Evolutionary conservation across 2,113 vertebrate genomes (phyloP).

Genomic region (Saguinus midas): DNA sequence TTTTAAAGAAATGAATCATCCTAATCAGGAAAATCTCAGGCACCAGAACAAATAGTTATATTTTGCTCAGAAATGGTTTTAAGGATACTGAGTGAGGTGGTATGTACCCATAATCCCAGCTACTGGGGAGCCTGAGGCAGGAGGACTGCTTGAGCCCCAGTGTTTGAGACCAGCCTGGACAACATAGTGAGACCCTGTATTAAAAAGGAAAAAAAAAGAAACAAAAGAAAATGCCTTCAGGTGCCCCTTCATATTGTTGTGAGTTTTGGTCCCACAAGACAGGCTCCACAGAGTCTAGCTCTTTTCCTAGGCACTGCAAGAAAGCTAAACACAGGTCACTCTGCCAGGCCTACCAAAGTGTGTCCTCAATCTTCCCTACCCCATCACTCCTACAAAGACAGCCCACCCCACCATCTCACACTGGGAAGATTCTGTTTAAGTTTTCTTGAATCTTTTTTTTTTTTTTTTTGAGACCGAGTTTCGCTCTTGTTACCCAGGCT

Average conservation of each 20-base stretch:
- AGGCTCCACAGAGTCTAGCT: background rate
- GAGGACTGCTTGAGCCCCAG: background rate
- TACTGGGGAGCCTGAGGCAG: background rate
- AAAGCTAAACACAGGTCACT: background rate
- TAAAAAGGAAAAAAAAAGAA: background rate
- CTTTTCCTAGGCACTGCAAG: background rate
- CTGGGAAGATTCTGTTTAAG: background rate
- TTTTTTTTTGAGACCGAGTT: no score
- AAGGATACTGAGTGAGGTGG: background rate
- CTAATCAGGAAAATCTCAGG: background rate
- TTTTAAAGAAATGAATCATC: background rate
- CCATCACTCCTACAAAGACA: background rate
- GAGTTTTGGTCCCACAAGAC: background rate
- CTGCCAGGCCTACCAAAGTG: background rate
- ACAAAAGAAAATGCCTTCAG: background rate
- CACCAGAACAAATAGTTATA: background rate
- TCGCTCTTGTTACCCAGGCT: no score
- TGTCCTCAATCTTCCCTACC: background rate
- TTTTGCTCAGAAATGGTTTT: background rate
- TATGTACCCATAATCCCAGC: background rate
- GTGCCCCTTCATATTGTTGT: background rate
- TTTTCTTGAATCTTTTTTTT: slow-evolving; percentile 14
- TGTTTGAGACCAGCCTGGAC: background rate
- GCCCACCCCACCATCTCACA: background rate
- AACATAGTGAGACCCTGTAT: background rate